Percentiles rank a stretch among this genome's conserved stretches.
phyloP scores from a whole-genome alignment of 2,113 vertebrate genomes.

The Microtus pennsylvanicus region DNA sequence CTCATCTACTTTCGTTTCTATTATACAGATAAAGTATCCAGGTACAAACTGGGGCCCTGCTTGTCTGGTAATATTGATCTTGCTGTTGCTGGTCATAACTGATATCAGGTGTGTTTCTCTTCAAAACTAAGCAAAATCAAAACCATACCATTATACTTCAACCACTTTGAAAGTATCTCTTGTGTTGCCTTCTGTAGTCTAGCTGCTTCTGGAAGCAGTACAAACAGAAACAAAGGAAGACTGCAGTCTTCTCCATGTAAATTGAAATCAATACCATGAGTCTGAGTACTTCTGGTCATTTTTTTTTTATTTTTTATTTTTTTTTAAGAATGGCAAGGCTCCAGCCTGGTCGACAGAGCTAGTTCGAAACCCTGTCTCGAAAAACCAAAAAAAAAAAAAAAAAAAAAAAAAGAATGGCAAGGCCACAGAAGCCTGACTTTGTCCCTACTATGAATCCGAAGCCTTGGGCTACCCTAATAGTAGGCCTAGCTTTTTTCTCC shows the following conservation, averaged over 20 bases:
- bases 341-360: no score
- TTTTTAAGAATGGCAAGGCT: not conserved
- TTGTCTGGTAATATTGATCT: not conserved
- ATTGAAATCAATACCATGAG: not conserved
- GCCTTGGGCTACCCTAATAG: not conserved
- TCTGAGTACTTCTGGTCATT: not conserved
- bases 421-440: not conserved
- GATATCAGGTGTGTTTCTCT: not conserved
- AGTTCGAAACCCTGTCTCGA: no score
- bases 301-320: not conserved
- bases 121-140: not conserved
- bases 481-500: not conserved
- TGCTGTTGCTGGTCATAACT: not conserved
- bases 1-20: not conserved
- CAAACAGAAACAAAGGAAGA: not conserved
- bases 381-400: no score
- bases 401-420: not conserved
- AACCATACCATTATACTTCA: not conserved
- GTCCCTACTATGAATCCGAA: not conserved
- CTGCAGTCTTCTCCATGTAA: fast-evolving
- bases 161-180: not conserved
- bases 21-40: not conserved
- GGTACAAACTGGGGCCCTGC: not conserved
- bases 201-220: not conserved
- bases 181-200: not conserved